Conservation (phyloP, 2,797 vertebrate genomes). For the Sparus aurata region DNA sequence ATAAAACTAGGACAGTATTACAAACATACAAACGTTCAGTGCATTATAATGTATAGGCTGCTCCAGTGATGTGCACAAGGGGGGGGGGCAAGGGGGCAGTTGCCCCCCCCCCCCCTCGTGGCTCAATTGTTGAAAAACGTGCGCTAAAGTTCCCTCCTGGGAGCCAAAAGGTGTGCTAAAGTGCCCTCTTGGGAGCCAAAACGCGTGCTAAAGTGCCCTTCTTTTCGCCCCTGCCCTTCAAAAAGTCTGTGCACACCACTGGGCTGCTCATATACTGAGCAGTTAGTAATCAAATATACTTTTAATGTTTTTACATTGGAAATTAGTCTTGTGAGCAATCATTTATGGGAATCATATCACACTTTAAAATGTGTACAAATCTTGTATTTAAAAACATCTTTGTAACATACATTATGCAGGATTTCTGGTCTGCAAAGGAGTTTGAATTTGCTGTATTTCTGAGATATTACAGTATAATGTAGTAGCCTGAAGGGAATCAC, state of each 20-base stretch:
- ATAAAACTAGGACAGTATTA: neutral
- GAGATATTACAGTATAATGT: constrained; percentile 26
- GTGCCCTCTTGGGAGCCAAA: too few species aligned
- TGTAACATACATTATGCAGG: neutral
- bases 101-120: too few species aligned
- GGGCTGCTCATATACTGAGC: neutral
- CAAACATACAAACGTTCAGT: too few species aligned
- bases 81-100: too few species aligned
- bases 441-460: constrained; percentile 20
- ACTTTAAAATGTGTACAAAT: neutral
- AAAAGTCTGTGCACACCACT: too few species aligned
- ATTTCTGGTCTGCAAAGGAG: neutral
- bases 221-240: too few species aligned
- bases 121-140: too few species aligned
- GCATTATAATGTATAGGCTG: too few species aligned
- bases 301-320: neutral
- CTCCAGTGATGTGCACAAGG: too few species aligned
- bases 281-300: neutral
- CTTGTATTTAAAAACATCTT: neutral
- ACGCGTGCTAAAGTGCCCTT: too few species aligned
- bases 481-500: constrained; percentile 30
- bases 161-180: too few species aligned
- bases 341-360: neutral
- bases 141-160: too few species aligned
- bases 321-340: neutral